These are phyloP conservation scores for Alcedo atthis DNA, from an alignment of 2,797 vertebrate genomes.

Conservation along the genomic window DNA sequence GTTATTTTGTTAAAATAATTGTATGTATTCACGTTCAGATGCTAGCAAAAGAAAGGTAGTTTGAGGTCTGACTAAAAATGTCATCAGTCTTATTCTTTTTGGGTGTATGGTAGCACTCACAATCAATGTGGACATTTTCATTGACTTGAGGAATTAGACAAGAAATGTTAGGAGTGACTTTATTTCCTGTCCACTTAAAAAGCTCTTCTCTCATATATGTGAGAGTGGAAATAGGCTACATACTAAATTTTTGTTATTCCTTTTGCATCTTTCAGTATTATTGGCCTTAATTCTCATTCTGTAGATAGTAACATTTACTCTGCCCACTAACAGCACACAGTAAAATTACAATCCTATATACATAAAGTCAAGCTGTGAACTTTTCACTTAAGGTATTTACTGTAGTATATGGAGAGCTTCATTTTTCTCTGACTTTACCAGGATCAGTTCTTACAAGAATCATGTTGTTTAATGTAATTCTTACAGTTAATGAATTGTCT, in stretches of 20 bases:
- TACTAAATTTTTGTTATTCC: background rate
- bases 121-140: background rate
- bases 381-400: background rate
- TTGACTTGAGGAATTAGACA: background rate
- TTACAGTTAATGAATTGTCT: constrained; percentile 86
- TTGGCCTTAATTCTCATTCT: background rate
- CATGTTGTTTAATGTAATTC: background rate
- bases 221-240: background rate
- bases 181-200: background rate
- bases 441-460: background rate
- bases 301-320: background rate
- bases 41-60: background rate
- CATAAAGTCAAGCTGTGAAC: background rate
- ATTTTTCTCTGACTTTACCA: background rate
- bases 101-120: background rate
- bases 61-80: background rate
- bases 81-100: background rate
- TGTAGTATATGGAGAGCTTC: background rate
- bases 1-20: background rate
- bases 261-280: background rate
- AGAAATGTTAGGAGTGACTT: background rate
- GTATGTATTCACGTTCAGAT: background rate
- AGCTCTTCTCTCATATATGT: background rate
- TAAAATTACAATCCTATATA: background rate
- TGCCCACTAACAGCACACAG: background rate